A percentile compares a stretch with the other conserved stretches of the same genome.
Evolutionary conservation across 2,888 invertebrate species (phyloP).

Genomic region (Pycnomerus fuliginosus): DNA sequence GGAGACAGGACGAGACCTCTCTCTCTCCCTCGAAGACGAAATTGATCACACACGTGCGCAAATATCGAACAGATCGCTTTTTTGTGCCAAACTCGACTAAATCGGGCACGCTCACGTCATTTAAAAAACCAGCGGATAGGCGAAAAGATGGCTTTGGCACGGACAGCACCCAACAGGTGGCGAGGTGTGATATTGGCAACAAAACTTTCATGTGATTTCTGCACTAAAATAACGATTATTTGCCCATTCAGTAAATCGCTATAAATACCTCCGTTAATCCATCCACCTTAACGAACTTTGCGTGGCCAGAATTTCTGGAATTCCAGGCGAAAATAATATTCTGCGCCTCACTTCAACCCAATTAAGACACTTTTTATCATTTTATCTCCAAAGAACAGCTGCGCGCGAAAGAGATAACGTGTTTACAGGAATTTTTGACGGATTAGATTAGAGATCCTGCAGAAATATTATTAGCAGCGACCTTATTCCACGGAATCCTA

Average conservation of each 20-base stretch:
- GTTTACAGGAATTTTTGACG: background rate
- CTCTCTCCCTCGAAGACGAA: too few species aligned
- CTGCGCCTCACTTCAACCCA: slow-evolving; percentile 5
- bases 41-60: background rate
- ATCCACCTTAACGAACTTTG: slow-evolving; percentile 29
- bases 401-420: background rate
- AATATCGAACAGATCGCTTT: background rate
- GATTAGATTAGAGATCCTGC: background rate
- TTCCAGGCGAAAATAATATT: slow-evolving; percentile 17
- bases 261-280: slow-evolving; percentile 26
- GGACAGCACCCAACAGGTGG: slow-evolving; percentile 17
- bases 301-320: slow-evolving; percentile 18
- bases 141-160: slow-evolving; percentile 19
- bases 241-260: slow-evolving; percentile 14
- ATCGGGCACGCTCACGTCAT: slow-evolving; percentile 4
- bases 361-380: background rate
- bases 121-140: slow-evolving; percentile 2
- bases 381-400: background rate
- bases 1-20: too few species aligned
- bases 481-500: slow-evolving; percentile 21
- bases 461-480: slow-evolving; percentile 16
- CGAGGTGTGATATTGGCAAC: slow-evolving; percentile 16
- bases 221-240: slow-evolving; percentile 7
- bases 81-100: slow-evolving; percentile 3
- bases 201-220: slow-evolving; percentile 14